A percentile compares a stretch with the other conserved stretches of the same genome.
Conservation (phyloP, 2,797 vertebrate species). For the Spinibarbus caldwelli region DNA sequence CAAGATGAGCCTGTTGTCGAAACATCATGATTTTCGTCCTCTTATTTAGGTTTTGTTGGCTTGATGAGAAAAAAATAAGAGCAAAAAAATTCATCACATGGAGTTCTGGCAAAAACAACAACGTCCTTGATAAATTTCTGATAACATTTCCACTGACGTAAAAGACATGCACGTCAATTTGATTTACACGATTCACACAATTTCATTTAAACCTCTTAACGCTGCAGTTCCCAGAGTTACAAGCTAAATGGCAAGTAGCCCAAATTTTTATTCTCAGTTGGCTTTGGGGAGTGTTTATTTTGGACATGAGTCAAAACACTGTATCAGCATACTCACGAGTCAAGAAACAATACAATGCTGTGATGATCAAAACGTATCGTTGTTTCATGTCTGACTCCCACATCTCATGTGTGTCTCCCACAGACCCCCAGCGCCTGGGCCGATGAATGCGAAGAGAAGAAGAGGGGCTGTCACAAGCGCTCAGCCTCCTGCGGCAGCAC, state of each 20-base stretch:
- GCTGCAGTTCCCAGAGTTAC: neutral
- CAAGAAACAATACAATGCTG: neutral
- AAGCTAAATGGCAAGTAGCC: neutral
- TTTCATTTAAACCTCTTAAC: neutral
- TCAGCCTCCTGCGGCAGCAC: constrained; percentile 90
- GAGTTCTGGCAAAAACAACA: neutral
- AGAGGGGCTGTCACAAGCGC: constrained; percentile 86
- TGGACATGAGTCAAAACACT: neutral
- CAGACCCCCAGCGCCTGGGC: constrained; percentile 89
- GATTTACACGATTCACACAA: neutral
- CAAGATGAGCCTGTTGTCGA: neutral
- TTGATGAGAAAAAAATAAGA: neutral
- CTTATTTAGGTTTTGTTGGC: neutral
- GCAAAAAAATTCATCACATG: neutral
- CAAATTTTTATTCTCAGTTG: neutral
- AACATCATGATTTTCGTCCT: neutral
- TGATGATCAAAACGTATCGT: constrained; percentile 28
- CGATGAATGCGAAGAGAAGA: constrained; percentile 81
- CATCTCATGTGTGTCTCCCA: constrained; percentile 51
- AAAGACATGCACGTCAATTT: neutral
- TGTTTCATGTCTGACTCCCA: neutral
- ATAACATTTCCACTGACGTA: neutral
- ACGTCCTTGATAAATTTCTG: neutral
- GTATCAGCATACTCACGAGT: neutral
- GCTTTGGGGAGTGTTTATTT: neutral